phyloP scores from a whole-genome alignment of 2,113 vertebrate species.

The Ciconia maguari region DNA sequence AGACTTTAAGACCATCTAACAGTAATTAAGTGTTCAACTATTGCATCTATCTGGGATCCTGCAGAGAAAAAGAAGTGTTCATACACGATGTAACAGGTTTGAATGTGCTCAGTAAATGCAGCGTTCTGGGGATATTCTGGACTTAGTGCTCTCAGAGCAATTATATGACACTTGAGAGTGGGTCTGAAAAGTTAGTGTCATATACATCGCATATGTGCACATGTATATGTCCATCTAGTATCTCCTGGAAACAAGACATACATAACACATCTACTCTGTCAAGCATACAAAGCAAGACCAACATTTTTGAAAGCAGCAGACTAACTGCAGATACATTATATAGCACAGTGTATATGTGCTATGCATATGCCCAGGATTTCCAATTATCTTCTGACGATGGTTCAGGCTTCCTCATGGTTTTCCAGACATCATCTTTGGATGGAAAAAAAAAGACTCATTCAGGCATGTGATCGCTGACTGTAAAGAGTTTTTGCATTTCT shows the following conservation, averaged over 20 bases:
- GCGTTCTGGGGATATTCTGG: not conserved
- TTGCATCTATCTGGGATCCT: not conserved
- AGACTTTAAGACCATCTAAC: not conserved
- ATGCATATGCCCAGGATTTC: not conserved
- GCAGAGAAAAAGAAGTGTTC: not conserved
- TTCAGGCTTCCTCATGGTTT: not conserved
- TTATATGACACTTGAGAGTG: not conserved
- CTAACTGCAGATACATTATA: not conserved
- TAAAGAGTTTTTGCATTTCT: not conserved
- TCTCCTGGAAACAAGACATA: not conserved
- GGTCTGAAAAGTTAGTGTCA: not conserved
- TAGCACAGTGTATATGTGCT: not conserved
- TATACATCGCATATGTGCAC: not conserved
- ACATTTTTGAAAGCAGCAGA: not conserved
- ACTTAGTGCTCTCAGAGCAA: not conserved
- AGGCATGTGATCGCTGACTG: not conserved
- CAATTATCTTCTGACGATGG: not conserved
- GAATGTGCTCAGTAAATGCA: not conserved
- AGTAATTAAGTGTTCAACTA: not conserved
- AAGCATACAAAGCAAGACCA: not conserved
- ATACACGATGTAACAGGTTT: not conserved
- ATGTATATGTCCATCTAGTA: not conserved
- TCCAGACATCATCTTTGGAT: not conserved
- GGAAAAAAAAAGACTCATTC: not conserved
- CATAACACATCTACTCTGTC: not conserved